These are phyloP conservation scores for Nymphalis polychloros DNA, from an alignment of 2,888 invertebrate genomes.

Conservation along the genomic window DNA sequence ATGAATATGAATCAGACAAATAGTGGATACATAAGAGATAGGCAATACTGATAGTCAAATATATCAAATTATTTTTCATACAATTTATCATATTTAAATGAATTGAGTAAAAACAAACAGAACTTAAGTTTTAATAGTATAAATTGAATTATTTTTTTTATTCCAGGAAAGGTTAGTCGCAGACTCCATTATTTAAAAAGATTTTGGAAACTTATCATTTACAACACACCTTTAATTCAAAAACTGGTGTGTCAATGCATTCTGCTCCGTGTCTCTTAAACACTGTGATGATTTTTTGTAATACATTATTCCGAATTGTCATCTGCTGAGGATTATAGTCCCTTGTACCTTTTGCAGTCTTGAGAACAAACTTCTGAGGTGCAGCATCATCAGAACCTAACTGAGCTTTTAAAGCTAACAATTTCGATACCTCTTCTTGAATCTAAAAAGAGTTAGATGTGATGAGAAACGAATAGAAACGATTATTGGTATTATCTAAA, in stretches of 20 bases:
- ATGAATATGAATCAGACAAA: conserved; percentile 1
- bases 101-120: too few relatives aligned
- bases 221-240: conserved; percentile 92
- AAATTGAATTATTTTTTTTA: too few relatives aligned
- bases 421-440: conserved; percentile 90
- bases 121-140: too few relatives aligned
- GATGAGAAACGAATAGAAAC: conserved; percentile 31
- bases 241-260: conserved; percentile 98
- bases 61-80: too few relatives aligned
- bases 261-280: conserved; percentile 99
- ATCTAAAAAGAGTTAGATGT: conserved; percentile 83
- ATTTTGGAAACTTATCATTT: background rate
- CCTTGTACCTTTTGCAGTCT: conserved; percentile 96
- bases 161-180: too few relatives aligned
- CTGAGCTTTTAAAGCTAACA: conserved; percentile 90
- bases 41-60: too few relatives aligned
- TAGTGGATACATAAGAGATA: too few relatives aligned
- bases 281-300: conserved; percentile 92
- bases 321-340: conserved; percentile 98
- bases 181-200: too few relatives aligned
- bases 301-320: conserved; percentile 92
- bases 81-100: too few relatives aligned
- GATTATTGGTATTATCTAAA: background rate
- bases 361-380: conserved; percentile 91
- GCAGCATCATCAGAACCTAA: conserved; percentile 81